phyloP scores from a whole-genome alignment of 2,888 invertebrate species.

The Ochlodes sylvanus region DNA sequence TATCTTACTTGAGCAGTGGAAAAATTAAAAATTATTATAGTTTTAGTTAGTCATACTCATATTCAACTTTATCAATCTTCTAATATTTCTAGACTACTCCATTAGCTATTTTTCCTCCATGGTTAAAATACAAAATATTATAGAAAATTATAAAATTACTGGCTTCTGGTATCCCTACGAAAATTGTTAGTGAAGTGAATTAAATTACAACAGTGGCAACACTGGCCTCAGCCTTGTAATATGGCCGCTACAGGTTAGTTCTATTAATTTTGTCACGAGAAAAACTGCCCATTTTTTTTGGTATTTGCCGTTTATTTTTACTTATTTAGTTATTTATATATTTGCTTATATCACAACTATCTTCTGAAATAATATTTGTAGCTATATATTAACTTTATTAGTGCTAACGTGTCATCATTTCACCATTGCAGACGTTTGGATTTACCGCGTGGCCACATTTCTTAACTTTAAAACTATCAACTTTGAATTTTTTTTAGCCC shows the following conservation, averaged over 20 bases:
- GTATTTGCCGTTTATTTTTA: conserved; percentile 42
- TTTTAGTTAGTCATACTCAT: too few species aligned
- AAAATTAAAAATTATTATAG: too few species aligned
- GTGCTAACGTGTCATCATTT: conserved; percentile 84
- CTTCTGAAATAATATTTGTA: conserved; percentile 40
- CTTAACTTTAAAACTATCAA: conserved; percentile 52
- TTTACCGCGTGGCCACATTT: conserved; percentile 85
- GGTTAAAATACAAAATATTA: too few species aligned
- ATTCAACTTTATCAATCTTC: too few species aligned
- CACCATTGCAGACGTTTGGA: conserved; percentile 82
- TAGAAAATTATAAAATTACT: not conserved
- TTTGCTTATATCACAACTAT: conserved; percentile 17
- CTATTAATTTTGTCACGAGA: conserved; percentile 82
- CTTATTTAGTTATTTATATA: conserved; percentile 39
- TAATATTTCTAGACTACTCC: too few species aligned
- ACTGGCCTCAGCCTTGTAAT: conserved; percentile 85
- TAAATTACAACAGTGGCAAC: conserved; percentile 62
- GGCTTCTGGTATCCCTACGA: conserved; percentile 17
- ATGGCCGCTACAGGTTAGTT: conserved; percentile 91
- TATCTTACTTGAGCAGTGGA: too few species aligned
- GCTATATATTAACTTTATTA: conserved; percentile 65
- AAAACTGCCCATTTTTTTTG: conserved; percentile 56
- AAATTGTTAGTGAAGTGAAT: conserved; percentile 14
- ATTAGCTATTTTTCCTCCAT: too few species aligned
- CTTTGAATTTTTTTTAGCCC: conserved; percentile 45